Evolutionary conservation across 1,140 invertebrate genomes (phyloP).

Genomic region (Fopius arisanus): DNA sequence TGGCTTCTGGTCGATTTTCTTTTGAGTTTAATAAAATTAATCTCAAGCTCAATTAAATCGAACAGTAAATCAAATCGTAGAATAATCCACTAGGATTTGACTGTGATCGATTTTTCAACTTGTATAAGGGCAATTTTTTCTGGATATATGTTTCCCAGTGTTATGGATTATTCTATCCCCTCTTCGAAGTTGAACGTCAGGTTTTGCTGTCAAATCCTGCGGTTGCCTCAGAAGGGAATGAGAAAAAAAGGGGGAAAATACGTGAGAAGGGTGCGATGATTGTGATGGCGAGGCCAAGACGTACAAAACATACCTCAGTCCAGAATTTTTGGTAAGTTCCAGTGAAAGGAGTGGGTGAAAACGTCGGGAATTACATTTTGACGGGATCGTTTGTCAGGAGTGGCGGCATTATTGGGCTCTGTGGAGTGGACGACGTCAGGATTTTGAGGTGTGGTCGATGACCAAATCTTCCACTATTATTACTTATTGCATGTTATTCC

Average conservation of each 20-base stretch:
- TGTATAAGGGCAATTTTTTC: too few relatives aligned
- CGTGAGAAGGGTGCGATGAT: conserved; percentile 24
- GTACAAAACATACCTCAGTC: background rate
- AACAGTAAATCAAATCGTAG: too few relatives aligned
- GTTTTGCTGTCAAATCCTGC: conserved; percentile 51
- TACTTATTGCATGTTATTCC: background rate
- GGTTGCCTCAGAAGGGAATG: conserved; percentile 29
- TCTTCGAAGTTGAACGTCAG: conserved; percentile 38
- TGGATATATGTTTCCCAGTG: background rate
- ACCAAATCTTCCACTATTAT: background rate
- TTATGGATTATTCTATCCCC: conserved; percentile 43
- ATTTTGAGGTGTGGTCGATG: background rate
- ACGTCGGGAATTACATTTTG: conserved; percentile 55
- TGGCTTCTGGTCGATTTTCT: too few relatives aligned
- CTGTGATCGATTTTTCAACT: too few relatives aligned
- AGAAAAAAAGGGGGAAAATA: conserved; percentile 30
- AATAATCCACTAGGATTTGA: too few relatives aligned
- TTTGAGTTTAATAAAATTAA: too few relatives aligned
- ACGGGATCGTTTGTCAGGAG: conserved; percentile 58
- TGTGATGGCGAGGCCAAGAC: conserved; percentile 34
- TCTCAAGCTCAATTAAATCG: too few relatives aligned
- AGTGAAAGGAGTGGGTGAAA: background rate
- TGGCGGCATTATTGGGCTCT: conserved; percentile 58
- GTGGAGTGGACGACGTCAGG: conserved; percentile 48
- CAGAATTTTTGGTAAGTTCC: background rate